These are phyloP conservation scores for Cyprinodon tularosa DNA, from an alignment of 2,113 vertebrate genomes.

Conservation along the genomic window DNA sequence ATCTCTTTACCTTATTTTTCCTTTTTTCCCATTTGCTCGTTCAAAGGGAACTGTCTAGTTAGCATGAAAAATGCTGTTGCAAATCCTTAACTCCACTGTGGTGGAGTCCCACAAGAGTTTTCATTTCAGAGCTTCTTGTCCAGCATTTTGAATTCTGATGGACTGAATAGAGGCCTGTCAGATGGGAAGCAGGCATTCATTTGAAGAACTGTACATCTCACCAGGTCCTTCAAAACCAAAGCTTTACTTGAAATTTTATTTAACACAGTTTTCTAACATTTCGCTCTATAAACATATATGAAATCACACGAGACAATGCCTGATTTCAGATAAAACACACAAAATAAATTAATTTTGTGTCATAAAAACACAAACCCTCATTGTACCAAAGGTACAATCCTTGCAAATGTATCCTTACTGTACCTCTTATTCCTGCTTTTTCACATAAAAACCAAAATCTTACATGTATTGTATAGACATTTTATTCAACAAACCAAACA, in stretches of 20 bases:
- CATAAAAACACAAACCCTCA: conserved; percentile 42
- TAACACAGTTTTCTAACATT: conserved; percentile 36
- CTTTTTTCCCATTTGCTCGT: conserved; percentile 4
- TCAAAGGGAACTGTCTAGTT: conserved; percentile 58
- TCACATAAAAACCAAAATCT: not conserved
- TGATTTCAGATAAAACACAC: conserved; percentile 36
- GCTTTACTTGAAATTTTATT: conserved; percentile 54
- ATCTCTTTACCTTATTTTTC: conserved; percentile 40
- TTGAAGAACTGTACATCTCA: conserved; percentile 44
- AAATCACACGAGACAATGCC: conserved; percentile 10
- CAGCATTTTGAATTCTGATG: conserved; percentile 65
- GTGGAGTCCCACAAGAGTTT: conserved; percentile 53
- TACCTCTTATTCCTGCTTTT: not conserved
- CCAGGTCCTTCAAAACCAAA: conserved; percentile 46
- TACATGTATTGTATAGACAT: not conserved
- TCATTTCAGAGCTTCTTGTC: conserved; percentile 51
- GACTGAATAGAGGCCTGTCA: conserved; percentile 50
- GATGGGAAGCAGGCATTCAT: conserved; percentile 23
- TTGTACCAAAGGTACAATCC: conserved; percentile 30
- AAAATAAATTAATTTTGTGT: conserved; percentile 46
- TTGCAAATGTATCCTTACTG: not conserved
- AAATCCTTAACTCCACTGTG: conserved; percentile 50
- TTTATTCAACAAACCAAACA: not conserved
- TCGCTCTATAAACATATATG: conserved; percentile 53
- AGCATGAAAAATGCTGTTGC: conserved; percentile 53